Evolutionary conservation across 2,888 invertebrate genomes (phyloP), one percentile per base, ranked within the genome.

Genomic region (Hypomecis punctinalis): DNA sequence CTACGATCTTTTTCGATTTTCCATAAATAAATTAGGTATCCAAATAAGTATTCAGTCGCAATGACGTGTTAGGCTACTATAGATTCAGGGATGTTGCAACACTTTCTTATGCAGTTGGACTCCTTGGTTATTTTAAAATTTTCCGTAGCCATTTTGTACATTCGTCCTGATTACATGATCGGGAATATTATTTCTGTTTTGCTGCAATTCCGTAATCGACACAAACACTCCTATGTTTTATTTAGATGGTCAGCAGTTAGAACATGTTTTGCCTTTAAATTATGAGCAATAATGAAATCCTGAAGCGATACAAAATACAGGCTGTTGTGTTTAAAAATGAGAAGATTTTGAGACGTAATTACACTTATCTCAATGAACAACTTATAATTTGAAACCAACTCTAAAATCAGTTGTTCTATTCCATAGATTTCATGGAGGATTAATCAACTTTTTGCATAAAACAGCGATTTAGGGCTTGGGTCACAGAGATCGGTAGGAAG

Each of bases 101-200:
- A n/a, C 39, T 5, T 36, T 51, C 43, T 43, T 43, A 43, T n/a
- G 43, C 43, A 43, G 37, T 8, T 37, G 37, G 0, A 4, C 37
- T 51, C 11, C 23, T 47, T 47, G 33, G 43, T 43, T 51, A 51
- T 36, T 37, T 37, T 13, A 5, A 39, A 51, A 11, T 37, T 48
- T 51, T 37, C 51, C 51, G 37, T 51, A 39, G 37, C 42, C 42
- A 42, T 10, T 33, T 11, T 39, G 42, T 42, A 23, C 35, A 37
- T 5, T 37, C 42, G 53, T 33, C 53, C 53, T 42, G 40, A 53
- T 42, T 53, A 53, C 53, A 53, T 53, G 53, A 53, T 53, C 40
- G 7, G 6, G 5, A 6, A 40, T 53, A 42, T 53, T 51, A 51
- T 53, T 10, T 10, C 5, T 42, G 9, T 23, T 40, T 33, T 42